Evolutionary conservation across 92 coral and sea anemone species (phyloP).

Genomic region (Nematostella vectensis): DNA sequence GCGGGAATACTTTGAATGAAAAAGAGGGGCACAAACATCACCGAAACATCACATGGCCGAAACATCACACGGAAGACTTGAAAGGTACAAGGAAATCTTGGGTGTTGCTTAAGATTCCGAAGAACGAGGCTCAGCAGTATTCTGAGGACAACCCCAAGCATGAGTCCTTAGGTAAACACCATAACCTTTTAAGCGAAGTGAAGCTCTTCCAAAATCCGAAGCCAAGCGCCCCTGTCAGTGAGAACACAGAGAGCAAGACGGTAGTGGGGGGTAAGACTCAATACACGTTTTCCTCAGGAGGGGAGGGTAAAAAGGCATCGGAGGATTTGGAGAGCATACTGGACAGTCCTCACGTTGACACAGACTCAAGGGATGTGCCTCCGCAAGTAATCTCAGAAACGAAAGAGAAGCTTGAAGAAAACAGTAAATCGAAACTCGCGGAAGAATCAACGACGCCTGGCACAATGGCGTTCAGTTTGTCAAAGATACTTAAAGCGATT

Average conservation of each 20-base stretch:
- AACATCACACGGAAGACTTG: constrained; percentile 8
- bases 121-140: constrained; percentile 19
- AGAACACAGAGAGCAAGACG: background rate
- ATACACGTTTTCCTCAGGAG: background rate
- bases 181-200: constrained; percentile 16
- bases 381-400: constrained; percentile 14
- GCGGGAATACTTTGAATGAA: constrained; percentile 1
- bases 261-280: background rate
- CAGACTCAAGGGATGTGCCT: constrained; percentile 13
- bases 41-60: background rate
- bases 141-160: constrained; percentile 1
- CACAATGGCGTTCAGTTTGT: constrained; percentile 26
- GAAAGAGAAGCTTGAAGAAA: constrained; percentile 7
- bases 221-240: background rate
- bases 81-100: constrained; percentile 85
- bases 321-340: background rate
- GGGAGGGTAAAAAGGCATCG: background rate
- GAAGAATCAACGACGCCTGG: constrained; percentile 8
- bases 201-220: constrained; percentile 3
- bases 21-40: background rate
- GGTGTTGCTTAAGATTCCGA: constrained; percentile 93
- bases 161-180: constrained; percentile 36
- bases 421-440: background rate
- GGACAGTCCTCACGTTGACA: background rate
- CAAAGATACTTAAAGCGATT: constrained; percentile 43